These are phyloP conservation scores for Diarsia mendica DNA, from an alignment of 2,888 invertebrate genomes.

Conservation along the genomic window DNA sequence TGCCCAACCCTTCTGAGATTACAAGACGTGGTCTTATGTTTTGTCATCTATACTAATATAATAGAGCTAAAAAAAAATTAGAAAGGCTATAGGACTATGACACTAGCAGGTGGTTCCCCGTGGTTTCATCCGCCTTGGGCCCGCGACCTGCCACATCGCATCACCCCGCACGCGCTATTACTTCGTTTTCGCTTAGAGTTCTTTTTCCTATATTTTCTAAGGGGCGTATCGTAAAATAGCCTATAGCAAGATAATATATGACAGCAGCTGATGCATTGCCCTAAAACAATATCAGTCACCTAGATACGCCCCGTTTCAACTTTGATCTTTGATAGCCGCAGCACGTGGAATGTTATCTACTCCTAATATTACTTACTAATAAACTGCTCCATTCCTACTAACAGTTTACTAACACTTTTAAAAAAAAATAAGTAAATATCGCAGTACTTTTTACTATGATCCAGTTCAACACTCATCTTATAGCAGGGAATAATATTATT, in stretches of 20 bases:
- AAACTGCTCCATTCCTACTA: neutral
- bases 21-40: too few species aligned
- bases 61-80: too few species aligned
- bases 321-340: constrained; percentile 34
- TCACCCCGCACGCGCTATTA: too few species aligned
- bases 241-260: neutral
- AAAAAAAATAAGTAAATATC: too few species aligned
- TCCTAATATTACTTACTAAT: constrained; percentile 15
- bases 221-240: neutral
- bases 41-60: too few species aligned
- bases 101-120: too few species aligned
- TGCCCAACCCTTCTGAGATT: too few species aligned
- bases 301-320: constrained; percentile 38
- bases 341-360: constrained; percentile 8
- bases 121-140: neutral
- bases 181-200: too few species aligned
- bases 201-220: too few species aligned
- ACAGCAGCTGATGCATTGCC: constrained; percentile 10
- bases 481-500: too few species aligned
- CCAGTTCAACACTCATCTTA: neutral
- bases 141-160: neutral
- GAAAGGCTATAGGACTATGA: too few species aligned
- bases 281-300: constrained; percentile 19
- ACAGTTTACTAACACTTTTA: too few species aligned
- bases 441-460: neutral